Conservation (phyloP, 2,113 vertebrate species). For the Oenanthe melanoleuca region DNA sequence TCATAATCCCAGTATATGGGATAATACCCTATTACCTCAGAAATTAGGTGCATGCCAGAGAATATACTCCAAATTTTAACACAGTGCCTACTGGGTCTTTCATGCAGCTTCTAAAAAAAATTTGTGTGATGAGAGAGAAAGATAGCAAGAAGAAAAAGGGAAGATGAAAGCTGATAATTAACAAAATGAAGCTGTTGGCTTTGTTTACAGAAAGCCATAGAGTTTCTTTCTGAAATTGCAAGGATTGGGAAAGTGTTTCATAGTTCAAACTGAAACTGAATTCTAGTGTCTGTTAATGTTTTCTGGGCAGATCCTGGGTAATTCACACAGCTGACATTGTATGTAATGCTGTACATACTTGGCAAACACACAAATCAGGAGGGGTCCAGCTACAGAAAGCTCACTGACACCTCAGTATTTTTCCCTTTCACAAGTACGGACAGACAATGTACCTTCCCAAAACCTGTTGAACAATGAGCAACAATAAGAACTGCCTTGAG, state of each 20-base stretch:
- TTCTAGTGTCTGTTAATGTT: background rate
- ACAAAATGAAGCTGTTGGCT: background rate
- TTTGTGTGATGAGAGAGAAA: background rate
- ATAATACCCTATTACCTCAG: background rate
- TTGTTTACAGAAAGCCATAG: background rate
- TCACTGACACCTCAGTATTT: accelerated
- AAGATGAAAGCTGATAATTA: background rate
- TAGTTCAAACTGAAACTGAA: background rate
- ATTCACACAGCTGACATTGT: background rate
- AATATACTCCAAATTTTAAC: background rate
- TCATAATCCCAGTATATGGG: background rate
- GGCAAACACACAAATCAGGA: background rate
- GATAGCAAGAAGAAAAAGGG: background rate
- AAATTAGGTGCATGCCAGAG: background rate
- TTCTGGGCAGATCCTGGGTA: background rate
- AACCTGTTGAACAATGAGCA: background rate
- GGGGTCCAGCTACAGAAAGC: background rate
- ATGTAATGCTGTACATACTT: background rate
- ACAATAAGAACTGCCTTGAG: background rate
- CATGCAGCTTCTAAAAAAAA: background rate
- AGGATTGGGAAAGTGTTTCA: background rate
- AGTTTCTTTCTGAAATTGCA: background rate
- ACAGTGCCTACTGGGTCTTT: background rate
- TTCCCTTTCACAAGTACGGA: background rate
- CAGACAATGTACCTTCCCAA: background rate